A percentile compares a stretch with the other conserved stretches of the same genome.
Evolutionary conservation across 2,888 invertebrate genomes (phyloP).

Genomic region (Pardosa pseudoannulata): DNA sequence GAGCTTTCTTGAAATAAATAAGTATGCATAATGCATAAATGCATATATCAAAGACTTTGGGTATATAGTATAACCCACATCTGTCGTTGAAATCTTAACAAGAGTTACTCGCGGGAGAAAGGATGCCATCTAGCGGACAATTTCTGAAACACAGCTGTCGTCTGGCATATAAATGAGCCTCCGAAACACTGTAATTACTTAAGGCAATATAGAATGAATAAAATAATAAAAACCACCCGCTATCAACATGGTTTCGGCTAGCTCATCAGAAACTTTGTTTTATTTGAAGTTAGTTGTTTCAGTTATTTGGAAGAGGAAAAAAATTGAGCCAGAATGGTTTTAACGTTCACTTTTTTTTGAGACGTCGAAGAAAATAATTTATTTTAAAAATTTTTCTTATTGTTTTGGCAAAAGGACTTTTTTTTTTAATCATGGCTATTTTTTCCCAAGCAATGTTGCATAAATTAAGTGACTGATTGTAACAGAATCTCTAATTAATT

Average conservation of each 20-base stretch:
- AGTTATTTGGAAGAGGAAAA: not conserved
- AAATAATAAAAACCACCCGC: not conserved
- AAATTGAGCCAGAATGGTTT: too few species aligned
- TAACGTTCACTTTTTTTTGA: too few species aligned
- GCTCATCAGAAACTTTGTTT: not conserved
- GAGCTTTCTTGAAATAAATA: not conserved
- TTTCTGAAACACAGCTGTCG: constrained; percentile 13
- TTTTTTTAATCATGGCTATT: not conserved
- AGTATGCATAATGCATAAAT: constrained; percentile 1
- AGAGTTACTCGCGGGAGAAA: not conserved
- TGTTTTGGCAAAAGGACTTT: not conserved
- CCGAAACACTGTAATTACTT: not conserved
- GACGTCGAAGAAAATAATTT: not conserved
- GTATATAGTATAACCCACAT: not conserved
- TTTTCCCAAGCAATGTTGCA: not conserved
- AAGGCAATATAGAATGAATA: not conserved
- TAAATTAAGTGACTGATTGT: not conserved
- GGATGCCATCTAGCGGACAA: not conserved
- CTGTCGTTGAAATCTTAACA: not conserved
- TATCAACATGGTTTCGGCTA: not conserved
- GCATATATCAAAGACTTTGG: not conserved
- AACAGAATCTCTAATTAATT: too few species aligned
- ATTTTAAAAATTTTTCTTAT: not conserved
- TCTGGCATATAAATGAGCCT: not conserved
- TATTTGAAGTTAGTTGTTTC: not conserved